Evolutionary conservation across 2,888 invertebrate genomes (phyloP).

Genomic region (Agrochola circellaris): DNA sequence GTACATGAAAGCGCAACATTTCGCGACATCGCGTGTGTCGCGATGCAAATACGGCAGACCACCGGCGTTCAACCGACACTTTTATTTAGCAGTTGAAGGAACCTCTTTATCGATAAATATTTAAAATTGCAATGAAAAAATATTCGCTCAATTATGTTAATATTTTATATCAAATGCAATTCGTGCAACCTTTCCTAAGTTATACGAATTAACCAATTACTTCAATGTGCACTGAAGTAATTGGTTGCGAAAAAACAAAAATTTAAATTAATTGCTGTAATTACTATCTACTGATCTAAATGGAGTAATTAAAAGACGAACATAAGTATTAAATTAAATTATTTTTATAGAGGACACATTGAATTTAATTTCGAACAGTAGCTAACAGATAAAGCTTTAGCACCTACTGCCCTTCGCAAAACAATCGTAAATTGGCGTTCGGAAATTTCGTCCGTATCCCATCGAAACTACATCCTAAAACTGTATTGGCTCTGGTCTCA

Average conservation of each 20-base stretch:
- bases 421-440: slow-evolving; percentile 44
- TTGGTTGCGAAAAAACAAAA: slow-evolving; percentile 25
- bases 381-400: slow-evolving; percentile 50
- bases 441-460: slow-evolving; percentile 51
- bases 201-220: slow-evolving; percentile 29
- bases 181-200: slow-evolving; percentile 41
- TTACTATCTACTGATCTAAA: slow-evolving; percentile 54
- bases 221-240: slow-evolving; percentile 37
- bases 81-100: slow-evolving; percentile 58
- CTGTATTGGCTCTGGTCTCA: slow-evolving; percentile 63
- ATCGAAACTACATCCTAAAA: slow-evolving; percentile 61
- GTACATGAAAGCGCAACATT: slow-evolving; percentile 59
- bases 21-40: slow-evolving; percentile 69
- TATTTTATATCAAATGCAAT: slow-evolving; percentile 40
- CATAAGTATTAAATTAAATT: slow-evolving; percentile 27
- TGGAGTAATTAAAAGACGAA: slow-evolving; percentile 44
- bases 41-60: slow-evolving; percentile 74
- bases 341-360: slow-evolving; percentile 32
- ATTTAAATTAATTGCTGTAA: slow-evolving; percentile 45
- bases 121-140: slow-evolving; percentile 43
- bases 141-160: slow-evolving; percentile 42
- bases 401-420: slow-evolving; percentile 39
- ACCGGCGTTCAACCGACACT: slow-evolving; percentile 67
- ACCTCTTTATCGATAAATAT: slow-evolving; percentile 54
- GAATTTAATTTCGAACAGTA: slow-evolving; percentile 48